Evolutionary conservation across 2,113 vertebrate genomes (phyloP).

Genomic region (Caretta caretta): DNA sequence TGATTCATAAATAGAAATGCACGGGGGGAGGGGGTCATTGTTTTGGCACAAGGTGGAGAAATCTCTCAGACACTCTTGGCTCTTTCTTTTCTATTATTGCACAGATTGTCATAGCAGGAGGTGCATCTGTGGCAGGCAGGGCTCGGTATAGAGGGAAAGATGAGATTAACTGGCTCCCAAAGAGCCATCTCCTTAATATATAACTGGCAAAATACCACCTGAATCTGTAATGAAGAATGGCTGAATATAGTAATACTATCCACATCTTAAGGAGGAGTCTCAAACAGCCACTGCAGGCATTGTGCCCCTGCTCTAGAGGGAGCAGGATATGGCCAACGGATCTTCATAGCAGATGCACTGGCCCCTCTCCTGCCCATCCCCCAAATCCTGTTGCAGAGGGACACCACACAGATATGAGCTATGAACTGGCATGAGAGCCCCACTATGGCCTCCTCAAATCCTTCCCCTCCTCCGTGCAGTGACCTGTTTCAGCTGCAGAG

Average conservation of each 20-base stretch:
- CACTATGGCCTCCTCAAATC: neutral
- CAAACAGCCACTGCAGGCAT: neutral
- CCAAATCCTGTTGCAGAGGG: neutral
- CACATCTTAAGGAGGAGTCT: neutral
- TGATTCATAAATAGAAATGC: neutral
- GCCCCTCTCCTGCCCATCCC: neutral
- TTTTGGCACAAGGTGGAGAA: neutral
- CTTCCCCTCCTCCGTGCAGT: neutral
- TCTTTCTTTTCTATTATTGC: neutral
- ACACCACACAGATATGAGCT: neutral
- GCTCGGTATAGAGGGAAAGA: neutral
- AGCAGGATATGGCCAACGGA: neutral
- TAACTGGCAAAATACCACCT: neutral
- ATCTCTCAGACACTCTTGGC: neutral
- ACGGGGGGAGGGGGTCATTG: neutral
- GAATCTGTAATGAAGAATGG: neutral
- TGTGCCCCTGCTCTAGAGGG: neutral
- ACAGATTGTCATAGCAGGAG: neutral
- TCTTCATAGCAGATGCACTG: neutral
- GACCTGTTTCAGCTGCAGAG: neutral
- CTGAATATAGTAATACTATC: neutral
- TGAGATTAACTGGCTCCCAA: neutral
- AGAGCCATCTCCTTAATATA: neutral
- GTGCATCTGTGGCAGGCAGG: neutral
- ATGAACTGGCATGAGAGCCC: neutral